phyloP scores from a whole-genome alignment of 2,797 vertebrate genomes.

The Alfaro cultratus region DNA sequence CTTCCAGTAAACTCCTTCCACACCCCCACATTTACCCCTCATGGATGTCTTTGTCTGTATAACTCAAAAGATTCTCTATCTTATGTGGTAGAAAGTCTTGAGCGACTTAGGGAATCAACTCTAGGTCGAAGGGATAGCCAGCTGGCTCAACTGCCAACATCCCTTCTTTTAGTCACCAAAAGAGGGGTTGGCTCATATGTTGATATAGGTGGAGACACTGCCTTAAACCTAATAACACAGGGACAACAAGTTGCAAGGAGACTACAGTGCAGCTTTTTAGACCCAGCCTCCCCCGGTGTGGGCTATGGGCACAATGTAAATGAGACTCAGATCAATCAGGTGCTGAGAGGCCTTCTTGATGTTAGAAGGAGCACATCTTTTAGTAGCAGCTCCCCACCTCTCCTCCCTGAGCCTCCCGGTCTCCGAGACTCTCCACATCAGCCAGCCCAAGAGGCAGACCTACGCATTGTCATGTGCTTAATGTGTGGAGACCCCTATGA shows the following conservation, averaged over 20 bases:
- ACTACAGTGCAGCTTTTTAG: conserved; percentile 92
- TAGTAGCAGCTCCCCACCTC: conserved; percentile 81
- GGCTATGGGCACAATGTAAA: conserved; percentile 93
- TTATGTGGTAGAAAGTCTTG: conserved; percentile 95
- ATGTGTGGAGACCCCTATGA: conserved; percentile 94
- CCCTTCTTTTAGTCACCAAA: conserved; percentile 91
- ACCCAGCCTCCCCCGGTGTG: conserved; percentile 89
- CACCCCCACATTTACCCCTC: conserved; percentile 93
- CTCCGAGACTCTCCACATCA: conserved; percentile 85
- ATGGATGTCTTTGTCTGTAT: conserved; percentile 96
- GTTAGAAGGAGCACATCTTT: conserved; percentile 86
- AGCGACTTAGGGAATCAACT: conserved; percentile 90
- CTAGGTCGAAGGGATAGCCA: conserved; percentile 86
- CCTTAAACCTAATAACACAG: conserved; percentile 91
- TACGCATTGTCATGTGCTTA: conserved; percentile 92
- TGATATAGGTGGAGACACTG: conserved; percentile 91
- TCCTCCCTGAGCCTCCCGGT: conserved; percentile 82
- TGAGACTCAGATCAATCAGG: conserved; percentile 93
- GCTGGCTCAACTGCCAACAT: conserved; percentile 86
- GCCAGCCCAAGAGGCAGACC: conserved; percentile 84
- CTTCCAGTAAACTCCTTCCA: conserved; percentile 97
- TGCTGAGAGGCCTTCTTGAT: conserved; percentile 90
- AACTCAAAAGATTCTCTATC: conserved; percentile 97
- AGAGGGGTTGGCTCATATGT: conserved; percentile 86
- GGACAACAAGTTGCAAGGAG: conserved; percentile 92